A percentile compares a stretch with the other conserved stretches of the same genome.
Evolutionary conservation across 2,888 invertebrate species (phyloP).

Genomic region (Bhutanitis thaidina): DNA sequence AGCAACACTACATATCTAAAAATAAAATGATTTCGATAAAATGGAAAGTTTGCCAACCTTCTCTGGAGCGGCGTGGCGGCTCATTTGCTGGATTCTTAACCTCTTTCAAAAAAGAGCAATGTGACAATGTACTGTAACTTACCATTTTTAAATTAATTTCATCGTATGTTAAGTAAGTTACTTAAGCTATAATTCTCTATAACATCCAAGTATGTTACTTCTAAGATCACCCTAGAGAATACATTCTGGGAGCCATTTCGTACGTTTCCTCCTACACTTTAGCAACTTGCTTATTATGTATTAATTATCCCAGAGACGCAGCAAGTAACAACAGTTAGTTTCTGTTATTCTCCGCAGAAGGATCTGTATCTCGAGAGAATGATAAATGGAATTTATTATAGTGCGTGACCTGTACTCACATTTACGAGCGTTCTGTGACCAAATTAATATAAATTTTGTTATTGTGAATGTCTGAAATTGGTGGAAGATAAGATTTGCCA

Average conservation of each 20-base stretch:
- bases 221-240: constrained; percentile 15
- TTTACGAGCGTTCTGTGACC: background rate
- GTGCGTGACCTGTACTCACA: background rate
- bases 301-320: constrained; percentile 15
- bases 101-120: too few species aligned
- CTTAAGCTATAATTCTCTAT: constrained; percentile 8
- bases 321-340: constrained; percentile 9
- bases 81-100: too few species aligned
- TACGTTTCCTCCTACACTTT: constrained; percentile 14
- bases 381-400: constrained; percentile 12
- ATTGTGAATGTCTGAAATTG: too few species aligned
- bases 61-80: too few species aligned
- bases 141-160: too few species aligned
- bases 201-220: constrained; percentile 1
- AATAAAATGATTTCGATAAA: too few species aligned
- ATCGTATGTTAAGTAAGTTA: too few species aligned
- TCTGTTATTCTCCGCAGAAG: constrained; percentile 5
- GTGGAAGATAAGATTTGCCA: too few species aligned
- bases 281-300: constrained; percentile 17
- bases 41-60: too few species aligned
- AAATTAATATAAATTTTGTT: background rate
- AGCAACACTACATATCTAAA: too few species aligned
- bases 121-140: too few species aligned
- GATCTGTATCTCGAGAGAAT: constrained; percentile 2
- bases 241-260: constrained; percentile 2